A percentile compares a stretch with the other conserved stretches of the same genome.
phyloP scores from a whole-genome alignment of 1,140 invertebrate genomes.

The Cotesia glomerata region DNA sequence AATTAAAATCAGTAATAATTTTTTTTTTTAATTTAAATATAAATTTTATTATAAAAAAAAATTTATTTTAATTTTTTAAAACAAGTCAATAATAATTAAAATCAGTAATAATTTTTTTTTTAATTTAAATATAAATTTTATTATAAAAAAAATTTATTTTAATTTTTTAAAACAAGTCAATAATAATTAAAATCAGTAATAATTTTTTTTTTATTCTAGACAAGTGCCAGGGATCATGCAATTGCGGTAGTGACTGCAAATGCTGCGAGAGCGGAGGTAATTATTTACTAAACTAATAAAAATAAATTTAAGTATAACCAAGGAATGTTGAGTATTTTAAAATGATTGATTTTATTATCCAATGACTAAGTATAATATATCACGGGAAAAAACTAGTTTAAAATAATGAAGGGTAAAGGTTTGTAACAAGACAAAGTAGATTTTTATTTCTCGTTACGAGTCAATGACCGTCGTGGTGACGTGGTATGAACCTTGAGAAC shows the following conservation, averaged over 20 bases:
- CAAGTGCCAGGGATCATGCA: neutral
- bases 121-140: neutral
- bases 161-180: neutral
- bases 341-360: no score
- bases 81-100: no score
- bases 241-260: neutral
- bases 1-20: neutral
- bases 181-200: neutral
- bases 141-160: neutral
- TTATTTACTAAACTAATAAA: neutral
- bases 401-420: neutral
- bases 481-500: neutral
- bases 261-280: neutral
- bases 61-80: neutral
- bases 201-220: neutral
- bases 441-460: neutral
- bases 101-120: neutral
- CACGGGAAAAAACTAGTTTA: neutral
- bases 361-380: neutral
- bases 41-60: no score
- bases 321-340: neutral
- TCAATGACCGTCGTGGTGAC: neutral
- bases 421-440: neutral
- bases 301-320: neutral
- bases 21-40: neutral